Conservation (phyloP, 2,113 vertebrate genomes). For the Dipodomys ordii region DNA sequence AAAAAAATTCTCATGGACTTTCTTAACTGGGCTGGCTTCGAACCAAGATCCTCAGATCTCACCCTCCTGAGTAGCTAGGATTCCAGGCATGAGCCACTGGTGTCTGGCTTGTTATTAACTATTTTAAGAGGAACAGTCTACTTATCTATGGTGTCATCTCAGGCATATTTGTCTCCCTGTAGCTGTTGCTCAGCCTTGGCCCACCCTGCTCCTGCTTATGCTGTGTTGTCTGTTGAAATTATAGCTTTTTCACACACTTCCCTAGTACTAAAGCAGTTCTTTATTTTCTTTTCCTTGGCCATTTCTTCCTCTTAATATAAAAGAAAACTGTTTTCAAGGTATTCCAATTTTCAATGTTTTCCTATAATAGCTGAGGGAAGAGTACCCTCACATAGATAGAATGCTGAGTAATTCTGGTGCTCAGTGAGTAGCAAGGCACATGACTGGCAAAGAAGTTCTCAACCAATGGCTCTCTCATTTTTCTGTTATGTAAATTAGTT, state of each 20-base stretch:
- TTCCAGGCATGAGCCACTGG: no score
- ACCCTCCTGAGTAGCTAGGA: no score
- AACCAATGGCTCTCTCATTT: constrained; percentile 28
- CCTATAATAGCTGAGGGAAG: not conserved
- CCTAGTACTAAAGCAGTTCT: constrained; percentile 21
- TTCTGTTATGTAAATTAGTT: constrained; percentile 59
- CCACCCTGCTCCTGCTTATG: not conserved
- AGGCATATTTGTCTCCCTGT: not conserved
- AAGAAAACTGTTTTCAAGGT: not conserved
- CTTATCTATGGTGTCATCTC: constrained; percentile 1
- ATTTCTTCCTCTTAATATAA: constrained; percentile 22
- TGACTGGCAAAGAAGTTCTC: constrained; percentile 36
- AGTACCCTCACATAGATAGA: not conserved
- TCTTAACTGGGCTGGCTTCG: no score
- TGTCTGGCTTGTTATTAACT: not conserved
- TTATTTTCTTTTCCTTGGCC: not conserved
- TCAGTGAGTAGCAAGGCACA: not conserved
- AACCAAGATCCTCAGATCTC: no score
- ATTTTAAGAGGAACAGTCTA: not conserved
- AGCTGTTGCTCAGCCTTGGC: not conserved
- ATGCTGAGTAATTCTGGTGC: constrained; percentile 19
- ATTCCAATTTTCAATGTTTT: constrained; percentile 2
- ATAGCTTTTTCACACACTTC: constrained; percentile 42
- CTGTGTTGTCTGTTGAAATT: constrained; percentile 6
- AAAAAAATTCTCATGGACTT: no score